A percentile compares a stretch with the other conserved stretches of the same genome.
Evolutionary conservation across 2,888 invertebrate genomes (phyloP).

Genomic region (Anoplius nigerrimus): DNA sequence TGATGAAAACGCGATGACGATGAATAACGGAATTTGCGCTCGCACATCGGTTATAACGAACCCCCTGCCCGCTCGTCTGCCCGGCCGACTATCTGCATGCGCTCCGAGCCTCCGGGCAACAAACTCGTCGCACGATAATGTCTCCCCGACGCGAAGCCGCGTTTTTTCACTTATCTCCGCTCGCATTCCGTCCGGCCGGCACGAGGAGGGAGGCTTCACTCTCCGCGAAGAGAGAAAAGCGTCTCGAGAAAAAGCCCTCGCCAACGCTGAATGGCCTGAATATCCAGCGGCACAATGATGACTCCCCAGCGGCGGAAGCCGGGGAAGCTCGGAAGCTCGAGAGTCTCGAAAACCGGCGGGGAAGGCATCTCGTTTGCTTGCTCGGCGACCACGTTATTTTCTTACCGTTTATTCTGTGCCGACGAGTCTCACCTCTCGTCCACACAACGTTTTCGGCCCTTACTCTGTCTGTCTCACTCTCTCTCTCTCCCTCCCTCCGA

Average conservation of each 20-base stretch:
- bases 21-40: background rate
- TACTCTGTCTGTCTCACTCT: too few relatives aligned
- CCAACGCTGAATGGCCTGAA: slow-evolving; percentile 22
- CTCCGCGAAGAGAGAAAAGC: background rate
- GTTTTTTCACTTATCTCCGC: too few relatives aligned
- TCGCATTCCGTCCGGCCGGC: too few relatives aligned
- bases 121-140: too few relatives aligned
- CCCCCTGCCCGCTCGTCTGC: too few relatives aligned
- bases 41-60: too few relatives aligned
- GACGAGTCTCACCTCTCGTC: background rate
- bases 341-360: slow-evolving; percentile 19
- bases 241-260: too few relatives aligned
- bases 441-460: too few relatives aligned
- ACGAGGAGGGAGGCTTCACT: background rate
- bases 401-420: slow-evolving; percentile 4
- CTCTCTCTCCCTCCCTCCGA: too few relatives aligned
- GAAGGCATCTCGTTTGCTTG: slow-evolving; percentile 24
- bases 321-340: slow-evolving; percentile 22
- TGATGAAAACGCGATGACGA: background rate
- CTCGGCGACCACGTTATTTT: background rate
- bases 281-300: slow-evolving; percentile 29
- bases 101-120: too few relatives aligned
- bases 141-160: too few relatives aligned
- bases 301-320: background rate
- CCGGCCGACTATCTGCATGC: too few relatives aligned